Percentiles rank a stretch among this genome's conserved stretches.
Evolutionary conservation across 2,113 vertebrate species (phyloP).

Genomic region (Takifugu bimaculatus): DNA sequence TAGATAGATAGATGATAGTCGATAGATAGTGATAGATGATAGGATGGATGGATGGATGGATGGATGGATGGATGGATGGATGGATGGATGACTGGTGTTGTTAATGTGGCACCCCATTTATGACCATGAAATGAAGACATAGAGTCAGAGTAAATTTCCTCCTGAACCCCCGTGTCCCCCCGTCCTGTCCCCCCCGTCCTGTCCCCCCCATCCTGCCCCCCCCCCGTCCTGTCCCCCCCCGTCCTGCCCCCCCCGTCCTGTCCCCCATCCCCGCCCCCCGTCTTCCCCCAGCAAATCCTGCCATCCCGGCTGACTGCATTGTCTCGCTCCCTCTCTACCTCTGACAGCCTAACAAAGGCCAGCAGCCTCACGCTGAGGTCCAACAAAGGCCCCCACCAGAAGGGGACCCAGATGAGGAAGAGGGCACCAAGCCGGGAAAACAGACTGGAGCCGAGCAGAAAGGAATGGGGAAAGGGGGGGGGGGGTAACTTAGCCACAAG

Average conservation of each 20-base stretch:
- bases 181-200: no score
- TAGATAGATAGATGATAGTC: no score
- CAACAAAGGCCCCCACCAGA: conserved; percentile 59
- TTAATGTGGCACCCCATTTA: conserved; percentile 20
- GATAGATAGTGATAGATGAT: no score
- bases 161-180: neutral
- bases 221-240: no score
- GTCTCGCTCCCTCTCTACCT: conserved; percentile 39
- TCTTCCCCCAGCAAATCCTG: conserved; percentile 11
- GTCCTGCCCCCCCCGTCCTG: no score
- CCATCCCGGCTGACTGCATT: conserved; percentile 21
- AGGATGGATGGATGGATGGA: no score
- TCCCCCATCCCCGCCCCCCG: neutral
- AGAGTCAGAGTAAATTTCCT: conserved; percentile 30
- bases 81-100: neutral
- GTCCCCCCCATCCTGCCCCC: no score
- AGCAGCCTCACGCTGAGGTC: conserved; percentile 46
- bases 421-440: conserved; percentile 15
- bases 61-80: no score
- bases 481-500: conserved; percentile 16
- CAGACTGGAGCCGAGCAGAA: neutral
- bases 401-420: conserved; percentile 42
- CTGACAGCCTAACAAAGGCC: conserved; percentile 62
- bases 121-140: conserved; percentile 24
- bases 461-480: conserved; percentile 21